Percentiles rank a stretch among this genome's conserved stretches.
phyloP scores from a whole-genome alignment of 2,888 invertebrate species.

The Pheosia gnoma region DNA sequence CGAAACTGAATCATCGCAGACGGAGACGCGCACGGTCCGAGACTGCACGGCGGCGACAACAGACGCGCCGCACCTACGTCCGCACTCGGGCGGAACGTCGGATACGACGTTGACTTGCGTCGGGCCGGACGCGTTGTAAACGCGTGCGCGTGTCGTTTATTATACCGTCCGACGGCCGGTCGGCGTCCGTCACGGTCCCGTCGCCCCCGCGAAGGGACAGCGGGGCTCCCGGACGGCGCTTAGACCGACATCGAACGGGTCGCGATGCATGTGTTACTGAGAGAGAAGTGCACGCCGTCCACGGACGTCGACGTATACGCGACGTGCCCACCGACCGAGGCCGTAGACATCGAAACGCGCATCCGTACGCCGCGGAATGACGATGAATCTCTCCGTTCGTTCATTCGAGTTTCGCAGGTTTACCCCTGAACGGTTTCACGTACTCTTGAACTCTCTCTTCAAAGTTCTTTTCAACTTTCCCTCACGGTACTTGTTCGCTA shows the following conservation, averaged over 20 bases:
- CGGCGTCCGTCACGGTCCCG: constrained; percentile 16
- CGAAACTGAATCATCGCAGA: constrained; percentile 68
- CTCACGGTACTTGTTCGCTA: constrained; percentile 88
- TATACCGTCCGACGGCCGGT: constrained; percentile 46
- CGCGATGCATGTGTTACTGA: constrained; percentile 79
- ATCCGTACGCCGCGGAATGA: constrained; percentile 47
- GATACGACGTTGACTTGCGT: constrained; percentile 49
- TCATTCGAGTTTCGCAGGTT: constrained; percentile 84
- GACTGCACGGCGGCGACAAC: constrained; percentile 61
- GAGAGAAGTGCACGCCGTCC: constrained; percentile 59
- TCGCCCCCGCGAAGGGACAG: neutral
- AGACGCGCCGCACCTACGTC: constrained; percentile 45
- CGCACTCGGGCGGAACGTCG: constrained; percentile 54
- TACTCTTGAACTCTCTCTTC: constrained; percentile 84
- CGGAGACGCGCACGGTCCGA: constrained; percentile 59
- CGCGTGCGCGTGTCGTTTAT: constrained; percentile 44
- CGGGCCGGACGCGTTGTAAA: constrained; percentile 53
- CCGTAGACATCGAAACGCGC: constrained; percentile 29
- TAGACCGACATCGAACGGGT: constrained; percentile 77
- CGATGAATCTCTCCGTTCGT: constrained; percentile 71
- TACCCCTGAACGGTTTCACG: constrained; percentile 81
- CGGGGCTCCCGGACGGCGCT: constrained; percentile 53
- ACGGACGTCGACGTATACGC: constrained; percentile 46
- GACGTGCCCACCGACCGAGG: constrained; percentile 40
- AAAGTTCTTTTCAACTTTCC: constrained; percentile 89